A percentile compares a stretch with the other conserved stretches of the same genome.
These are phyloP conservation scores for Apodemia mormo DNA, from an alignment of 2,888 invertebrate genomes.

Conservation along the genomic window DNA sequence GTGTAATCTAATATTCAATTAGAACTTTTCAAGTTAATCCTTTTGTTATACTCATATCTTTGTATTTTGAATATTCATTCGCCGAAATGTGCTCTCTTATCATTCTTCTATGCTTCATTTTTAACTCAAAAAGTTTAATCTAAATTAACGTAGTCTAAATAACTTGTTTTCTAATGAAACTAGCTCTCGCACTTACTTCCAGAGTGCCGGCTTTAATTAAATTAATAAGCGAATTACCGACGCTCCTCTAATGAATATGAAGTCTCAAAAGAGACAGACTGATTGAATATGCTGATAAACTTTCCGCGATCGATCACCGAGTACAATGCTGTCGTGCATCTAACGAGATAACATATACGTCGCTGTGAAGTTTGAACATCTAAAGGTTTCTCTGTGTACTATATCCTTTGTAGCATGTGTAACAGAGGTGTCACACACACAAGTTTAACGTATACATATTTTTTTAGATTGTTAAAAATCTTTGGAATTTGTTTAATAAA, in stretches of 20 bases:
- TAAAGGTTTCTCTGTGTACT: neutral
- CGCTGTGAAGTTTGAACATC: constrained; percentile 8
- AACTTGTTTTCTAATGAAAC: neutral
- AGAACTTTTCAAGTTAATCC: no score
- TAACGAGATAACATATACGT: constrained; percentile 16
- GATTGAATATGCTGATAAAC: constrained; percentile 38
- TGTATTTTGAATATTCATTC: no score
- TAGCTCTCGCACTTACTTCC: neutral
- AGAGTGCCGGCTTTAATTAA: constrained; percentile 20
- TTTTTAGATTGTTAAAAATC: no score
- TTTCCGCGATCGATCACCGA: constrained; percentile 34
- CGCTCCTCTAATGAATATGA: constrained; percentile 34
- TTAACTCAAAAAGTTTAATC: no score
- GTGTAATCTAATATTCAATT: no score
- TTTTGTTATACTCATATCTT: no score
- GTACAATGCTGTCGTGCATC: constrained; percentile 15
- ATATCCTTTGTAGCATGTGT: neutral
- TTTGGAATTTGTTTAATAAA: no score
- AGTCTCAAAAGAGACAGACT: constrained; percentile 34
- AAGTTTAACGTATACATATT: no score
- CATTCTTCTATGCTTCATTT: no score
- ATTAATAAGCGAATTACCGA: constrained; percentile 29
- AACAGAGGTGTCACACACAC: neutral
- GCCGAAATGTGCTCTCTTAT: no score
- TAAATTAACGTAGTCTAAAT: no score